Base-by-base conservation (phyloP, 1,140 invertebrate species). In the Leptinotarsa defecta region DNA sequence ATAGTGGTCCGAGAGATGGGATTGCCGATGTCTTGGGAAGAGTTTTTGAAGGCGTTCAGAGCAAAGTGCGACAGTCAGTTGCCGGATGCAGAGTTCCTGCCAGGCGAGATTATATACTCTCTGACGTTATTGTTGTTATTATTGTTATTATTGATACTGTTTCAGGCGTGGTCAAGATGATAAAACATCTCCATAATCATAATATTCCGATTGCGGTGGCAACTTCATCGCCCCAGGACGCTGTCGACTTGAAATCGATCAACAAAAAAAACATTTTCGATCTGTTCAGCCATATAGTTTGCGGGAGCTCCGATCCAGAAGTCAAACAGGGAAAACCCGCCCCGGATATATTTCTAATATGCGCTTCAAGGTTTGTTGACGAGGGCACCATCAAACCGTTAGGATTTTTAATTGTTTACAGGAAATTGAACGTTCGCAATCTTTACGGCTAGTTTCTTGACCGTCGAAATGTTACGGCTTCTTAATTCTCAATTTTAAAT, bases 281-380 rank as follows among this genome's bases (percentile, higher is more conserved):
- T 24, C 81, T 93, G n/a, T 98, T 97, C 83, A 86, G 92, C 79
- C 96, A 96, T 83, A 90, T 91, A 81, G 95, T 98, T 0, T 90
- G 93, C 77, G 95, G 94, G 1, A 93, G 94, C 68, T 92, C 92
- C 13, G 96, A 99, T 86, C 90, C 91, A 6, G 96, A 97, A 78
- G 94, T 98, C 0, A 93, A 92, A 79, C 88, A 91, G 76, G 96
- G 96, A 24, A 99, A 99, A 89, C 97, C 97, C 13, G 90, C 91
- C 75, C 97, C 97, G 0, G 96, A 98, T 86, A 95, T 96, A 82
- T 99, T 98, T 84, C 84, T 96, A 11, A 90, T 97, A 1, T 93
- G 94, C 74, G 95, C 95, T 3, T 87, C 88, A 3, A 88, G 96
- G 78, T 98, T 98, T 84, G 86, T 88, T 20, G 89, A 90, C 17